Evolutionary conservation across 2,888 invertebrate species (phyloP), one percentile per base, ranked within the genome.

Genomic region (Steromphala cineraria): DNA sequence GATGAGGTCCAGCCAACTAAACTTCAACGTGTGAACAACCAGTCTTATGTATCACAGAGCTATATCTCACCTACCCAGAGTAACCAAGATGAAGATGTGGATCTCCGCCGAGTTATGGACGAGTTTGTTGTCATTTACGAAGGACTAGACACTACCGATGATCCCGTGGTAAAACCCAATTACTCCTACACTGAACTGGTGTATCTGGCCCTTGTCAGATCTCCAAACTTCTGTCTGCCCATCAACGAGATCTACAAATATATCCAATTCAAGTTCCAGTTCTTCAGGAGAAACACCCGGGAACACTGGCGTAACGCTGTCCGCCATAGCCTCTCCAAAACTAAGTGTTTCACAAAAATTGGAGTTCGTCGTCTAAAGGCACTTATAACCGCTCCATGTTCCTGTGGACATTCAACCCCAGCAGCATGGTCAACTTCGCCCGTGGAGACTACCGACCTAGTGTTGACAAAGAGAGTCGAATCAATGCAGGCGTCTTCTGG

Each of bases 241-340:
- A 88, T 89, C 15, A 83, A 86, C 17, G 87, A 88, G 76, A 89
- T 88, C 24, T 88, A 87, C 79, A 87, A 55, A 75, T 89, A 89
- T 71, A 88, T 89, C 21, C 84, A 86, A 79, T 80, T 81, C 52
- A 78, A 88, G 67, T 89, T 89, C 80, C 52, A 83, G 21, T 89
- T 86, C 81, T 89, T 88, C 82, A 81, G 83, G 71, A 83, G 85
- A 24, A 85, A 87, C 2, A 85, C 85, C 10, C 82, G 87, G 0
- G 85, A 86, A 76, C 87, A 88, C 76, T 89, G 89, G 89, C 88
- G 86, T 55, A 89, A 89, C 76, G 89, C 89, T 7, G 87, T 89
- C 1, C 83, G 89, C 55, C 89, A 89, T 78, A 89, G 89, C 53
- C 82, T 89, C 62, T 88, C 89, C 17, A 89, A 89, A 67, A 89